Percentiles rank a stretch among this genome's conserved stretches.
Conservation (phyloP, 2,113 vertebrate genomes). For the Cyanoderma ruficeps region DNA sequence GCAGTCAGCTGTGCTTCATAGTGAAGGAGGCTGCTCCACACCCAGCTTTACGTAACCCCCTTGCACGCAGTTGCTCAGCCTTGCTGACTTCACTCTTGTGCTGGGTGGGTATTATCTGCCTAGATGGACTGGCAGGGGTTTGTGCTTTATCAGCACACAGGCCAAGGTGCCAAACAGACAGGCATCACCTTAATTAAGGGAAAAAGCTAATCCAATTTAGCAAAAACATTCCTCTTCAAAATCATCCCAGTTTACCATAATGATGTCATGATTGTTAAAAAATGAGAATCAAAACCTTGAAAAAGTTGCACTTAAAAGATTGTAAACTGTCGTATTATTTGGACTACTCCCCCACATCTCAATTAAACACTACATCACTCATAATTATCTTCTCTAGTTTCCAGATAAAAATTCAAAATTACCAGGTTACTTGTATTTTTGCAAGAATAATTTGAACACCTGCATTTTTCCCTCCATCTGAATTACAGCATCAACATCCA, state of each 20-base stretch:
- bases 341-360: background rate
- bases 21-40: background rate
- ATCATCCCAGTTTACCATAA: background rate
- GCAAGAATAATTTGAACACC: background rate
- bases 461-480: background rate
- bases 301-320: background rate
- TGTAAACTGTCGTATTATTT: background rate
- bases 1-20: background rate
- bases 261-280: background rate
- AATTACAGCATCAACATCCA: background rate
- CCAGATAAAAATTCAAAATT: background rate
- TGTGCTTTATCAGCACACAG: background rate
- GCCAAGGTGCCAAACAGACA: background rate
- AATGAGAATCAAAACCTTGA: background rate
- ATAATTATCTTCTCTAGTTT: background rate
- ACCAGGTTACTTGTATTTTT: background rate
- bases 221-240: background rate
- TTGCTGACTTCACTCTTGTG: background rate
- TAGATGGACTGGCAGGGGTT: background rate
- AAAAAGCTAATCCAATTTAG: background rate
- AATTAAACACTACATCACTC: background rate
- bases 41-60: conserved; percentile 9
- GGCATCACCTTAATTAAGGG: background rate
- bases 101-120: background rate
- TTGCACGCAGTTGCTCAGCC: background rate